Percentiles rank a stretch among this genome's conserved stretches.
phyloP scores from a whole-genome alignment of 2,888 invertebrate genomes.

The Apamea epomidion region DNA sequence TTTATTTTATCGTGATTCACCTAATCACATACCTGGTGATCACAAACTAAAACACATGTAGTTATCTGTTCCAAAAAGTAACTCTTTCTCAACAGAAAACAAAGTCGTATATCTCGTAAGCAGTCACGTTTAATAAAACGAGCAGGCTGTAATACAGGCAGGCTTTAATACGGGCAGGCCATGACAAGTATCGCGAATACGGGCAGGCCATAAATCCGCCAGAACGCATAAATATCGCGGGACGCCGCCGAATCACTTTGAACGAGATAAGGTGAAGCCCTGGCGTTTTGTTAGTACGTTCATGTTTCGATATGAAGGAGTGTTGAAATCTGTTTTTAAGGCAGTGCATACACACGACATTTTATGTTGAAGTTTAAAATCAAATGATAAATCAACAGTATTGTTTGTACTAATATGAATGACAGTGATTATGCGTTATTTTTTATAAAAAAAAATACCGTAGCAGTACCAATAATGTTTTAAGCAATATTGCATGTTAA shows the following conservation, averaged over 20 bases:
- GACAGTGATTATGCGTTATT: neutral
- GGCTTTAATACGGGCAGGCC: conserved; percentile 26
- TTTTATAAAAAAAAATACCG: neutral
- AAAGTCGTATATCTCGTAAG: neutral
- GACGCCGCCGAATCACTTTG: conserved; percentile 79
- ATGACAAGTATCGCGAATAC: conserved; percentile 55
- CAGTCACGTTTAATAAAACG: conserved; percentile 52
- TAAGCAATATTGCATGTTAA: neutral
- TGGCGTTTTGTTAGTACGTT: conserved; percentile 57
- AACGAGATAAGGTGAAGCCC: conserved; percentile 79
- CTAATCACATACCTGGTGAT: neutral
- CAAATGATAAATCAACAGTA: neutral
- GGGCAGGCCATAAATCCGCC: conserved; percentile 74
- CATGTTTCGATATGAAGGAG: conserved; percentile 31
- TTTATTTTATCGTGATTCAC: neutral
- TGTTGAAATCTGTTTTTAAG: neutral
- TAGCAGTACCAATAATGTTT: neutral
- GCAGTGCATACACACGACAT: neutral
- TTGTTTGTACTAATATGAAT: neutral
- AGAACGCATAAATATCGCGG: conserved; percentile 77
- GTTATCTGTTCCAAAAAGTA: neutral
- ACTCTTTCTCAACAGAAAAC: neutral
- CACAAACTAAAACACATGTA: neutral
- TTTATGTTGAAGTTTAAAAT: neutral
- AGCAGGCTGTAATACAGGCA: conserved; percentile 10